phyloP scores from a whole-genome alignment of 2,888 invertebrate species.

The Folsomia candida region DNA sequence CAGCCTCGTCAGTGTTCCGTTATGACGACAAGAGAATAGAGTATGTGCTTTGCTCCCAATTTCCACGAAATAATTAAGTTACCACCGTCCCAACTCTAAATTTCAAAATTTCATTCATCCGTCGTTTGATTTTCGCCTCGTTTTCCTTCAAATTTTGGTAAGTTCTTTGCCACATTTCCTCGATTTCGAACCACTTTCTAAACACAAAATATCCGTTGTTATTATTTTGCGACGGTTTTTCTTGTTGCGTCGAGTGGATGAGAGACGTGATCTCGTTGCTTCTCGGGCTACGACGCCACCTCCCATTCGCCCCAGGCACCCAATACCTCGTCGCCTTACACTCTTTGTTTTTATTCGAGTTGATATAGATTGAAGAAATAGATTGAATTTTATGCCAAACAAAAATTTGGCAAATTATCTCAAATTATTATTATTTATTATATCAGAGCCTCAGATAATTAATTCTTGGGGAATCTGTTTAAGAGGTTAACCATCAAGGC shows the following conservation, averaged over 20 bases:
- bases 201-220: neutral
- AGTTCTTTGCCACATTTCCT: neutral
- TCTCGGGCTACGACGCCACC: neutral
- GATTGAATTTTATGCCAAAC: too few relatives aligned
- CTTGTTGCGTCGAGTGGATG: neutral
- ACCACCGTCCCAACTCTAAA: conserved; percentile 15
- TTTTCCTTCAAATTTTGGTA: neutral
- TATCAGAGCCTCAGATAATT: too few relatives aligned
- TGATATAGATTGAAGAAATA: neutral
- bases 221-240: neutral
- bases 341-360: conserved; percentile 1
- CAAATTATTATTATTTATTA: too few relatives aligned
- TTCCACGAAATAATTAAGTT: conserved; percentile 14
- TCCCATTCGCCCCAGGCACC: neutral
- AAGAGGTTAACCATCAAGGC: too few relatives aligned
- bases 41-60: conserved; percentile 16
- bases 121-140: neutral
- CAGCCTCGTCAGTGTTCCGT: conserved; percentile 21
- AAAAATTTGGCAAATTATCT: too few relatives aligned
- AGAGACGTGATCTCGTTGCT: neutral
- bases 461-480: too few relatives aligned
- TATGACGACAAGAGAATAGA: conserved; percentile 21
- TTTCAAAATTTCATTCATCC: neutral
- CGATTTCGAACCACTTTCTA: neutral
- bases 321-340: neutral